phyloP scores from a whole-genome alignment of 2,888 invertebrate genomes.

The Eumacrocentrus americanus region DNA sequence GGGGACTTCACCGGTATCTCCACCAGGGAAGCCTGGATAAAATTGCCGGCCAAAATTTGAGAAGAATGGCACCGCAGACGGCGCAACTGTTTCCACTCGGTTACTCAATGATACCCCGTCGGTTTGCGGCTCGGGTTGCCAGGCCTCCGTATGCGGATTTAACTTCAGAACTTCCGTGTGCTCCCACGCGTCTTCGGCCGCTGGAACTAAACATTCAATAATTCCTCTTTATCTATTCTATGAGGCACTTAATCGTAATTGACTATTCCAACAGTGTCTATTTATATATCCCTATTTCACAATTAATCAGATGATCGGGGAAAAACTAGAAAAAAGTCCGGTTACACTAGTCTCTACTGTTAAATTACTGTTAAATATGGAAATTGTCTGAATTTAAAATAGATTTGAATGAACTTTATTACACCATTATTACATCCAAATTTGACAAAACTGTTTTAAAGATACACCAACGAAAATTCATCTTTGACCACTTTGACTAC shows the following conservation, averaged over 20 bases:
- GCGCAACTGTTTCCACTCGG: slow-evolving; percentile 6
- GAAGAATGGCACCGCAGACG: not conserved
- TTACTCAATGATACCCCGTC: slow-evolving; percentile 15
- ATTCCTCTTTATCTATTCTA: no score
- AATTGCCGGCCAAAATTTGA: slow-evolving; percentile 36
- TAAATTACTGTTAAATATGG: no score
- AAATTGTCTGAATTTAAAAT: no score
- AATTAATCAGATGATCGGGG: no score
- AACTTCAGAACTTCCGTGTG: slow-evolving; percentile 45
- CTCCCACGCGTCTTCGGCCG: slow-evolving; percentile 45
- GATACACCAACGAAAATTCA: no score
- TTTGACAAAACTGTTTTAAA: not conserved
- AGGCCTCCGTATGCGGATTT: slow-evolving; percentile 37
- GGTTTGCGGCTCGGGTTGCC: slow-evolving; percentile 33
- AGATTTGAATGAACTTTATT: no score
- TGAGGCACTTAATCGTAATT: no score
- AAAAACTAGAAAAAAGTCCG: no score
- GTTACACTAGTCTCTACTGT: no score
- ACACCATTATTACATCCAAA: not conserved
- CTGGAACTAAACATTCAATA: slow-evolving; percentile 31
- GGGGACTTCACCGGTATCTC: slow-evolving; percentile 43
- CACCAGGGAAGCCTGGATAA: slow-evolving; percentile 42
- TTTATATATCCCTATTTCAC: not conserved
- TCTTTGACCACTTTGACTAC: no score
- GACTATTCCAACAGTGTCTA: no score